phyloP scores from a whole-genome alignment of 2,113 vertebrate species.

The Uria lomvia region DNA sequence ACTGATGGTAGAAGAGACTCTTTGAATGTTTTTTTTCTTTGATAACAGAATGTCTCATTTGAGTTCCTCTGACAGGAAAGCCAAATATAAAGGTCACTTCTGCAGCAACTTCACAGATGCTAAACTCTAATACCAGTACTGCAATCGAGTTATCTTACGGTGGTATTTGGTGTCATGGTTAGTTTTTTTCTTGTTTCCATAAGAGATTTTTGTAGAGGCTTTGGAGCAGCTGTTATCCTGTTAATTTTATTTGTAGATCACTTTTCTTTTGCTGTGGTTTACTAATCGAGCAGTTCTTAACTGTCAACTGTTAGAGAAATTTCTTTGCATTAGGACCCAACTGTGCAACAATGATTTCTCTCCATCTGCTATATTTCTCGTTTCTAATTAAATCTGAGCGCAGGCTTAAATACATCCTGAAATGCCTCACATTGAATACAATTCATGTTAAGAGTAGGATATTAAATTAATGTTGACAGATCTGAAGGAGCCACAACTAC shows the following conservation, averaged over 20 bases:
- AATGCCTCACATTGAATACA: slow-evolving; percentile 27
- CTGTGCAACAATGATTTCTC: slow-evolving; percentile 10
- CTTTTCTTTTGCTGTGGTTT: slow-evolving; percentile 36
- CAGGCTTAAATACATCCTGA: slow-evolving; percentile 33
- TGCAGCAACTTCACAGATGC: background rate
- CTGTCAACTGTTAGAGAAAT: slow-evolving; percentile 39
- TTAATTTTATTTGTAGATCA: background rate
- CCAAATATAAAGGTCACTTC: slow-evolving; percentile 47
- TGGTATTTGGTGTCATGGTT: background rate
- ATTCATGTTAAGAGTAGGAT: slow-evolving; percentile 18
- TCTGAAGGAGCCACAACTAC: slow-evolving; percentile 1
- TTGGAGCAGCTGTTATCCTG: background rate
- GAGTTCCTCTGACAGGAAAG: slow-evolving; percentile 34
- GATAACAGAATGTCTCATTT: slow-evolving; percentile 50
- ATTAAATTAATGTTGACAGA: slow-evolving; percentile 31
- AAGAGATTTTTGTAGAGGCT: background rate
- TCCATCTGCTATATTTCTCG: slow-evolving; percentile 19
- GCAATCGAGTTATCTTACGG: background rate
- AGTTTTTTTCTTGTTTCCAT: background rate
- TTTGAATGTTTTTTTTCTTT: slow-evolving; percentile 37
- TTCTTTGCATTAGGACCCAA: slow-evolving; percentile 32
- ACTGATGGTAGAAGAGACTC: background rate
- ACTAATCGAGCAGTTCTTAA: slow-evolving; percentile 3
- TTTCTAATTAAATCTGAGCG: slow-evolving; percentile 49
- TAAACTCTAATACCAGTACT: slow-evolving; percentile 5